Base-by-base conservation (phyloP, 2,888 invertebrate genomes). In the Diogma glabrata region DNA sequence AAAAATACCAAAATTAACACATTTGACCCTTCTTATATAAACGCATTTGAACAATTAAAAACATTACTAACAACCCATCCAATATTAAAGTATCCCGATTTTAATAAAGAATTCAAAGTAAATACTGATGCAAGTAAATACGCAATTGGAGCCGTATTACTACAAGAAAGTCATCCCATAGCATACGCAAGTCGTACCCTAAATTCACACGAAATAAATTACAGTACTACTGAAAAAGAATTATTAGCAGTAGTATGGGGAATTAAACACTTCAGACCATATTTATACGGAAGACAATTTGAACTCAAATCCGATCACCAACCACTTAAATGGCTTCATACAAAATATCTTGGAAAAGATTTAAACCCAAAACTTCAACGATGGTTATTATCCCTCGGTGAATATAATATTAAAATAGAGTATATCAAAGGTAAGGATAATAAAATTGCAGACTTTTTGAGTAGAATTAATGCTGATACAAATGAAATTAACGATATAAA, bases 251-350 rank as follows among this genome's bases (percentile, higher is more conserved):
- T 3, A 9, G 36, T 36, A 8, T 36, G 36, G 36, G 36, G 16
- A 2, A 17, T 36, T 3, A 36, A 36, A 36, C 17, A 36, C 17
- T 36, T 36, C 8, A 36, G 36, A 36, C 36, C n/a, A n/a, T n/a
- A n/a, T n/a, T n/a, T n/a, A n/a, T n/a, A n/a, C n/a, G n/a, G n/a
- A n/a, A 7, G 17, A 40, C 17, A 3, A 17, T 40, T 40, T 17
- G 17, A 40, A 23, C 49, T 54, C n/a, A n/a, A n/a, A 51, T 53
- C 54, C 3, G 55, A 58, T 48, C 55, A 55, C 24, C 55, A 57
- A 48, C 53, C 55, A 23, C 43, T 57, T n/a, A 58, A 57, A 30
- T 57, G n/a, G n/a, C n/a, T n/a, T n/a, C n/a, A n/a, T n/a, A n/a
- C n/a, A n/a, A n/a, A n/a, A n/a, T n/a, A n/a, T 53, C 4, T 57